Percentiles rank a stretch among this genome's conserved stretches.
Conservation (phyloP, 2,113 vertebrate genomes). For the Siphamia tubifer region DNA sequence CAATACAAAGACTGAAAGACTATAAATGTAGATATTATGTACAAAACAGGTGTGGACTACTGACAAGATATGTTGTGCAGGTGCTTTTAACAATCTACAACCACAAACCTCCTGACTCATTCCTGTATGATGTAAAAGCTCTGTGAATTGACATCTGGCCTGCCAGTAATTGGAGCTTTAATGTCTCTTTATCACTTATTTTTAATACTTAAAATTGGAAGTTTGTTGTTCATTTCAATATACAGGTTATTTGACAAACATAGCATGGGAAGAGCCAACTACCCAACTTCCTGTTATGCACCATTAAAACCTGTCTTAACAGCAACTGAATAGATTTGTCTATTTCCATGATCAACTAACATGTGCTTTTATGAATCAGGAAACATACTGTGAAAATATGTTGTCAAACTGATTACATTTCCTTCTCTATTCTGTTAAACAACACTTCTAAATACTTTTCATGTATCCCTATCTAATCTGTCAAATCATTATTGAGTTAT, state of each 20-base stretch:
- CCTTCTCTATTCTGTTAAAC: neutral
- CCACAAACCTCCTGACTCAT: neutral
- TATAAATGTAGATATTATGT: constrained; percentile 5
- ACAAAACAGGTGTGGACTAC: neutral
- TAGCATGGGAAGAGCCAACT: too few relatives aligned
- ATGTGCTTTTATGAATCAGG: too few relatives aligned
- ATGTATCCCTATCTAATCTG: neutral
- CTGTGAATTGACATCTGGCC: neutral
- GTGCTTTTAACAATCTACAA: neutral
- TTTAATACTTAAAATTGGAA: too few relatives aligned
- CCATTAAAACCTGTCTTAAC: too few relatives aligned
- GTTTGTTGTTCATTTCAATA: too few relatives aligned
- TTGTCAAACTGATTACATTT: too few relatives aligned
- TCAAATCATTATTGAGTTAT: neutral
- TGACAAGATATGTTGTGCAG: neutral
- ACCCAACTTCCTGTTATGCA: too few relatives aligned
- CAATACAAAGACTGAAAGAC: neutral
- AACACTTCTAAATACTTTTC: neutral
- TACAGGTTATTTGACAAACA: too few relatives aligned
- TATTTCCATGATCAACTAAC: too few relatives aligned
- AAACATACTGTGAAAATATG: too few relatives aligned
- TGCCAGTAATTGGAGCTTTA: neutral
- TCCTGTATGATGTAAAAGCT: neutral
- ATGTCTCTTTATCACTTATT: neutral
- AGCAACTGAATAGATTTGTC: too few relatives aligned